Conservation (phyloP, 2,888 invertebrate genomes). For the Pyrocoelia pectoralis region DNA sequence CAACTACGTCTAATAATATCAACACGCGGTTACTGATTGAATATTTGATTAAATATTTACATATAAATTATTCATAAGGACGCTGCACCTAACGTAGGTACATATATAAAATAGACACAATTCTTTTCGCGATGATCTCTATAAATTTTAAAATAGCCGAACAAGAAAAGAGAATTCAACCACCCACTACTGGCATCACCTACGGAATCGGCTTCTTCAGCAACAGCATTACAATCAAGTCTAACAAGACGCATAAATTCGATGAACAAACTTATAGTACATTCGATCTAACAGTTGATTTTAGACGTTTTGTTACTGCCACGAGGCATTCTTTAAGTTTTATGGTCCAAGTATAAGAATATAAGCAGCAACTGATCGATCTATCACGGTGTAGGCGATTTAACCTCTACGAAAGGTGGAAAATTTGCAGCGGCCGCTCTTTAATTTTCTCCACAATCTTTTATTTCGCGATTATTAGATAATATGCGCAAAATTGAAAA, state of each 20-base stretch:
- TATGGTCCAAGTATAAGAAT: constrained; percentile 32
- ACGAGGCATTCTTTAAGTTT: constrained; percentile 33
- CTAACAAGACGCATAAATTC: constrained; percentile 29
- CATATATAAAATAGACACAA: not conserved
- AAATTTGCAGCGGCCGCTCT: constrained; percentile 14
- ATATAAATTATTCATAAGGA: constrained; percentile 25
- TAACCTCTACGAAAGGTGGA: constrained; percentile 17
- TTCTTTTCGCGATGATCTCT: constrained; percentile 10
- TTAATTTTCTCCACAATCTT: constrained; percentile 17
- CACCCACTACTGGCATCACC: constrained; percentile 15
- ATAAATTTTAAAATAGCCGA: constrained; percentile 11
- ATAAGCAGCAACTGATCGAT: constrained; percentile 23
- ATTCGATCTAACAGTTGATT: constrained; percentile 20
- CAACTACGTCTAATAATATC: constrained; percentile 19
- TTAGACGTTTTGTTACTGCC: constrained; percentile 25
- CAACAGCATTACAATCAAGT: constrained; percentile 13
- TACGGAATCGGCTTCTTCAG: constrained; percentile 29
- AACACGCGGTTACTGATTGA: not conserved
- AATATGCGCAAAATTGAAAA: constrained; percentile 8
- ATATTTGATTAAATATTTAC: constrained; percentile 13
- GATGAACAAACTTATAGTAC: constrained; percentile 18
- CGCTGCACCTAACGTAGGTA: not conserved
- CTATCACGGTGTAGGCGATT: constrained; percentile 35
- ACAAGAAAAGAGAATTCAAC: constrained; percentile 12
- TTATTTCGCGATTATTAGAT: not conserved